Base-by-base conservation (phyloP, 2,113 vertebrate genomes). In the Cyrtonyx montezumae region DNA sequence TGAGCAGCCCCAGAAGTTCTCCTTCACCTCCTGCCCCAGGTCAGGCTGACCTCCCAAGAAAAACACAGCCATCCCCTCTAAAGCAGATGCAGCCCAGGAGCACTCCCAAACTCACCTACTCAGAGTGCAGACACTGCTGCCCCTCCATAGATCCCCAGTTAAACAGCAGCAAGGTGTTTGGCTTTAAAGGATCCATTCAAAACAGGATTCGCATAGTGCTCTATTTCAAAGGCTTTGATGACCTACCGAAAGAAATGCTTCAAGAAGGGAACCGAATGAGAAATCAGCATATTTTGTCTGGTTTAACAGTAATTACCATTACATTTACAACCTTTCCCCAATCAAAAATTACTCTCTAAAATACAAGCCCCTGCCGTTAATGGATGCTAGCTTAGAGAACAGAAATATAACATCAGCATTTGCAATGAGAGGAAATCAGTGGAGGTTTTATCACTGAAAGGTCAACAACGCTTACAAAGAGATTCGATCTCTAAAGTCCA, bases 401-500 rank as follows among this genome's bases (percentile, higher is more conserved):
- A 1, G 46, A 65, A 67, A 61, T 55, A 79, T 82, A 48, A 22
- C 43, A 92, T 53, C 79, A 85, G 73, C 76, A 76, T 71, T n/a
- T 42, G 66, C n/a, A 93, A 87, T 16, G 21, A 90, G 61, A 80
- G 73, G 74, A 88, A 85, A 94, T 85, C 75, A 62, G 77, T 8
- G 69, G 55, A 94, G 78, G 63, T 87, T 93, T 92, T 89, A 61
- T 65, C 46, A 56, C 75, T 88, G 67, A 89, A 92, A 94, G 82
- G 84, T 90, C 74, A 92, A 94, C 88, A 77, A n/a, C 63, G 40
- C 84, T 92, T 90, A 79, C 55, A 81, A 91, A 87, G 70, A 71
- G 58, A 63, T 93, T 95, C 62, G 79, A 84, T 95, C 78, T 94
- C 71, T 84, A 90, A 96, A 90, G 75, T 45, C 82, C 81, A 78